These are phyloP conservation scores for Orthosia gracilis DNA, from an alignment of 2,888 invertebrate species.

Conservation along the genomic window DNA sequence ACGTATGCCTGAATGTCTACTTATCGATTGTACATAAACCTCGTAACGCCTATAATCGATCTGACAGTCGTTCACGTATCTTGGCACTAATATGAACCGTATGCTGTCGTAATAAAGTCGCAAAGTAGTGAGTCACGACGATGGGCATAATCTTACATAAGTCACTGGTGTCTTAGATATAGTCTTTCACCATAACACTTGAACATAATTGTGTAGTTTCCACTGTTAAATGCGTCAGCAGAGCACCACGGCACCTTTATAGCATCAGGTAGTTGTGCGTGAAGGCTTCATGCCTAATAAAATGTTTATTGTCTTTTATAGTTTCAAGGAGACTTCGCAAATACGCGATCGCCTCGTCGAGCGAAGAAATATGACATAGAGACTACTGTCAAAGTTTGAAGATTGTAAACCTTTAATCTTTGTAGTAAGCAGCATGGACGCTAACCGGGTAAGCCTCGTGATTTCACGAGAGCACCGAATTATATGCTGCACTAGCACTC, in stretches of 20 bases:
- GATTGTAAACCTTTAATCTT: constrained; percentile 75
- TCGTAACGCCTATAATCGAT: constrained; percentile 52
- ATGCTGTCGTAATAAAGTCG: constrained; percentile 39
- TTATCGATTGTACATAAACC: constrained; percentile 56
- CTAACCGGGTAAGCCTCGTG: constrained; percentile 87
- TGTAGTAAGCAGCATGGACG: constrained; percentile 82
- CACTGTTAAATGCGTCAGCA: constrained; percentile 73
- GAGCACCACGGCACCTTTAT: constrained; percentile 80
- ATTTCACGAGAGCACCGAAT: constrained; percentile 73
- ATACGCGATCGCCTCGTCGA: constrained; percentile 82
- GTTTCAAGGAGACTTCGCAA: constrained; percentile 88
- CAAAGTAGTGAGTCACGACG: constrained; percentile 39
- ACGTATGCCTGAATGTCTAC: constrained; percentile 34
- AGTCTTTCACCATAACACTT: constrained; percentile 61
- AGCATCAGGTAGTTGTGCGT: constrained; percentile 74
- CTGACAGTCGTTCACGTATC: constrained; percentile 25
- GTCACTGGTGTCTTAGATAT: constrained; percentile 59
- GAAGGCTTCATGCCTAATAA: constrained; percentile 79
- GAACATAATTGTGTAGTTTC: constrained; percentile 65
- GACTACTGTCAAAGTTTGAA: constrained; percentile 76
- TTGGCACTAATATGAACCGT: constrained; percentile 40
- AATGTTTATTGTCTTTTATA: constrained; percentile 86
- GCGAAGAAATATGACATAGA: constrained; percentile 86
- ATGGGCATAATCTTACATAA: constrained; percentile 54
- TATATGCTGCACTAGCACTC: constrained; percentile 74